phyloP scores from a whole-genome alignment of 2,113 vertebrate species.

The Clarias magur region DNA sequence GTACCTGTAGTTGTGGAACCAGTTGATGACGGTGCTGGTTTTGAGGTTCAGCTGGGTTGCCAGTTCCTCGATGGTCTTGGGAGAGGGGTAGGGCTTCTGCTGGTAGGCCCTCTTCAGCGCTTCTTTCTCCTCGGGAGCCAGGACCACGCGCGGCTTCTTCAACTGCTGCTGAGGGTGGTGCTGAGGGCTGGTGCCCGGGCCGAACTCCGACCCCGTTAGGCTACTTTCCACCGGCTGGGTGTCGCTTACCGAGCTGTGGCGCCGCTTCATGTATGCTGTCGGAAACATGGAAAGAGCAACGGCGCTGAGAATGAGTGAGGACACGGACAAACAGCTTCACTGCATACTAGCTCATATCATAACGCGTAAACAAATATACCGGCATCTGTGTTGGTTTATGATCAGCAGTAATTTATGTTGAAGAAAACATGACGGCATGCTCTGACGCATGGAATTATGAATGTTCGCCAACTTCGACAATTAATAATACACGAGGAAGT shows the following conservation, averaged over 20 bases:
- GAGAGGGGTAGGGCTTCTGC: conserved; percentile 97
- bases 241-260: conserved; percentile 88
- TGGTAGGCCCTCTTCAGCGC: conserved; percentile 89
- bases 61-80: conserved; percentile 98
- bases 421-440: neutral
- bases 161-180: conserved; percentile 86
- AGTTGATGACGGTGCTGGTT: conserved; percentile 99
- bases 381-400: no score
- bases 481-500: no score
- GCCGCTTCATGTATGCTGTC: conserved; percentile 90
- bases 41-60: conserved; percentile 98
- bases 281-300: neutral
- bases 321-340: neutral
- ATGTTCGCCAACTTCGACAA: no score
- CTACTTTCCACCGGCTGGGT: conserved; percentile 78
- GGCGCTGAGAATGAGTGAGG: neutral
- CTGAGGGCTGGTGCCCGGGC: conserved; percentile 85
- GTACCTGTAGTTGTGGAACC: conserved; percentile 99
- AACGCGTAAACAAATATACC: neutral
- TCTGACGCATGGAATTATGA: no score
- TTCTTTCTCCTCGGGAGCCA: conserved; percentile 87
- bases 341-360: neutral
- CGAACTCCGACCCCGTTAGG: conserved; percentile 75
- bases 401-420: no score
- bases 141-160: conserved; percentile 84